Evolutionary conservation across 2,888 invertebrate species (phyloP), one percentile per base, ranked within the genome.

Genomic region (Antitype chi): DNA sequence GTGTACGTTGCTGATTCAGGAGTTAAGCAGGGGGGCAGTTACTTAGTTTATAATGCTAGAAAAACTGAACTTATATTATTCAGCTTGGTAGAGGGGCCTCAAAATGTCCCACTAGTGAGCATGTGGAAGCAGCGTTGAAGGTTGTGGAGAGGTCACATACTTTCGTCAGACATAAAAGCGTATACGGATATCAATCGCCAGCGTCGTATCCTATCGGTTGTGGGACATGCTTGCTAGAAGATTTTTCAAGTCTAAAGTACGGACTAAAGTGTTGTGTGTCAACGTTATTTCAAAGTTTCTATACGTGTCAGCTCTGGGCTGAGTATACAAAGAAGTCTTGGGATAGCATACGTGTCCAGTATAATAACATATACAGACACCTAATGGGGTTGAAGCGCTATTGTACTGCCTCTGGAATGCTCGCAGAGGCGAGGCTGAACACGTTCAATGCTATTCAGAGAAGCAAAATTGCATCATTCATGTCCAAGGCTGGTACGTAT

Each of bases 21-120:
- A 32, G 32, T 32, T 32, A 32, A 32, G 32, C 32, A 32, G 32
- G n/a, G n/a, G n/a, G n/a, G n/a, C n/a, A n/a, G 32, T 32, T 32
- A 43, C 13, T 17, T 68, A 25, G 15, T 47, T 13, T 70, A 59
- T 20, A 28, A 70, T 9, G 43, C 47, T 25, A 70, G 23, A 9
- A 70, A 59, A 60, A 60, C 59, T 64, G 25, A 66, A 60, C 59
- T 64, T 23, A 66, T 66, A 4, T 63, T 43, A 43, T 63, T 63
- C 38, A 71, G 38, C 9, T 71, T 15, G 23, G 38, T 6, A 43
- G 20, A 32, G 7, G 7, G 60, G 38, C 38, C 38, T 32, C 11
- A 20, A 17, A 38, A 71, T 63, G 13, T 28, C 28, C 28, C 23
- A 6, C 6, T 15, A 15, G 8, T 43, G 9, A 28, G 13, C 25